Base-by-base conservation (phyloP, 1,140 invertebrate species). In the Philopotamus ludificatus region DNA sequence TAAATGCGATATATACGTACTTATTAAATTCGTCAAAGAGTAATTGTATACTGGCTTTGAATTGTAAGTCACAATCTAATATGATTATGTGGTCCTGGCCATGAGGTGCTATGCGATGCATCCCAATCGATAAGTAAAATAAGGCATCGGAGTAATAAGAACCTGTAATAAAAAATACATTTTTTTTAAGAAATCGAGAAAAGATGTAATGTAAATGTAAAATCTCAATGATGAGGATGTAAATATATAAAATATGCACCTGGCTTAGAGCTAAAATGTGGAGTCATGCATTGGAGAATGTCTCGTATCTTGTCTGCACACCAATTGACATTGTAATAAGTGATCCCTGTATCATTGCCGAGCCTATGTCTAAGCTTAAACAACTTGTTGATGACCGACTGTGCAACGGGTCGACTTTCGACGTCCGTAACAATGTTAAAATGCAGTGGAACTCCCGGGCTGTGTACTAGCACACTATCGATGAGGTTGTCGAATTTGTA, bases 61-160 rank as follows among this genome's bases (percentile, higher is more conserved):
- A 89, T 76, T 88, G 87, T 18, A 89, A 85, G 79, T 94, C 92
- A 62, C 88, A 87, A 78, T 95, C 92, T 8, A 94, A 78, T 75
- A 94, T 82, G 44, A 92, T 84, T 8, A 88, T 84, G 61, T 80
- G 76, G n/a, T 84, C 77, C 59, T 88, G 81, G 55, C 81, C 76
- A 0, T 71, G 71, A 4, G 87, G 85, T 16, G 90, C 84, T 45
- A 93, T 84, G 70, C 83, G 79, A 75, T 93, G 87, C 12, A 93
- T 74, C 2, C 87, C 89, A 3, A 92, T 77, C 0, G 92, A 94
- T 1, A 94, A 72, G 73, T 90, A 94, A 74, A 94, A 94, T 1
- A 94, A 74, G 0, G 88, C 85, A 77, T 93, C 89, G 55, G 88
- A 91, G 72, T 93, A 94, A 72, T 94, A 93, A 1, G 89, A 86